Evolutionary conservation across 2,113 vertebrate genomes (phyloP), one percentile per base, ranked within the genome.

Genomic region (Cochlearius cochlearius): DNA sequence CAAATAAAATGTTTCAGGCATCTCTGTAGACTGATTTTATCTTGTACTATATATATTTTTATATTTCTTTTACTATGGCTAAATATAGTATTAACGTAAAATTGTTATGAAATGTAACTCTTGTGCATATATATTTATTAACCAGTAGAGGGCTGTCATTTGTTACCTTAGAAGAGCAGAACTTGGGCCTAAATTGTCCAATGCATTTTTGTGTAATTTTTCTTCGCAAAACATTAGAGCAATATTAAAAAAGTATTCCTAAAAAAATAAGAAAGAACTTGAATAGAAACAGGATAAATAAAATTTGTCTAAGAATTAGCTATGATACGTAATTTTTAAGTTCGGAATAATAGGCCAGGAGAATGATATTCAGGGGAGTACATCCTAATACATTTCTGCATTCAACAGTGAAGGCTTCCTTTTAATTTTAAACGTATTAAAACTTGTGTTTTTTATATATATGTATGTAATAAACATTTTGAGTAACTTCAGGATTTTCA

Each of bases 111-210:
- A n/a, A 73, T 30, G 14, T 53, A n/a, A 7, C 71, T 73, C 27
- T 39, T 67, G 25, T 78, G 69, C 9, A 78, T 36, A 29, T 45
- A 13, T 30, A 63, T 52, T 60, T 62, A 38, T 63, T 55, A 88
- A 41, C 88, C 88, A 93, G 77, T n/a, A 94, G 94, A 94, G 88
- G 88, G 86, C 94, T 96, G 75, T 90, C 62, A 88, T 76, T 90
- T 94, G 50, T 83, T 92, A 56, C 22, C 53, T 83, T 62, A 80
- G 12, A 64, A 66, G 39, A 80, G 21, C 67, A 86, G 81, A 90
- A 64, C 2, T 88, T 53, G n/a, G 41, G 43, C 52, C n/a, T 64
- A 59, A 87, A 47, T 66, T 15, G 76, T 72, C 30, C 52, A 60
- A 14, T 73, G 82, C 1, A 6, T 74, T 82, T 95, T 71, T 50